Base-by-base conservation (phyloP, 1,140 invertebrate species). In the Alviniconcha marisindica region DNA sequence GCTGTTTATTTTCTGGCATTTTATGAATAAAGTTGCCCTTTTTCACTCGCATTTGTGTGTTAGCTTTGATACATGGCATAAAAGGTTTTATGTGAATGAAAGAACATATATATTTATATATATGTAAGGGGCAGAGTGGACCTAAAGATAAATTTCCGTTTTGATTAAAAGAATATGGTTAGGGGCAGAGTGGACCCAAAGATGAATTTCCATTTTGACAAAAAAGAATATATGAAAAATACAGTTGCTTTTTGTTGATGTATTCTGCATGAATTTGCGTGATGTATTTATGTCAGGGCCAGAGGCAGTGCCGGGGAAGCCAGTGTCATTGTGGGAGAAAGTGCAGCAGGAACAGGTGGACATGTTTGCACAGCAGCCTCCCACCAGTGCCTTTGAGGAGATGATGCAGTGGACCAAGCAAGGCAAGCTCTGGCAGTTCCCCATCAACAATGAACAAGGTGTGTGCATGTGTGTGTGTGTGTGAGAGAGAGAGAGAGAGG, bases 391-490 rank as follows among this genome's bases (percentile, higher is more conserved):
- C 88, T 98, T 98, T 92, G 96, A 95, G 93, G 97, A 99, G 94
- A 96, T 98, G 95, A 97, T 98, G 81, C 89, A 96, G 74, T 99
- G 97, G 97, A 99, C 98, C 0, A 95, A 98, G 76, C 95, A 98
- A 92, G 97, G 97, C 69, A 99, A 98, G 94, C 88, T 99, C 14
- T 99, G 98, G 98, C 95, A 96, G 78, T 99, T 99, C 92, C 99
- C 99, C 18, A 98, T 99, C 83, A 94, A 99, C 92, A 99, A 99
- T 94, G 98, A 99, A 94, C 96, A 97, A 95, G 98, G 97, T 97
- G 18, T 36, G 63, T 66, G 0, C 31, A 10, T 48, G 5, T 48
- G 44, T 48, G 44, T 48, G 44, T 48, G 5, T 48, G 44, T 5
- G 44, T 10, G 44, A 18, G 44, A 18, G 18, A 18, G 44, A 10